These are phyloP conservation scores for Argyrosomus japonicus DNA, from an alignment of 2,113 vertebrate genomes.

Conservation along the genomic window DNA sequence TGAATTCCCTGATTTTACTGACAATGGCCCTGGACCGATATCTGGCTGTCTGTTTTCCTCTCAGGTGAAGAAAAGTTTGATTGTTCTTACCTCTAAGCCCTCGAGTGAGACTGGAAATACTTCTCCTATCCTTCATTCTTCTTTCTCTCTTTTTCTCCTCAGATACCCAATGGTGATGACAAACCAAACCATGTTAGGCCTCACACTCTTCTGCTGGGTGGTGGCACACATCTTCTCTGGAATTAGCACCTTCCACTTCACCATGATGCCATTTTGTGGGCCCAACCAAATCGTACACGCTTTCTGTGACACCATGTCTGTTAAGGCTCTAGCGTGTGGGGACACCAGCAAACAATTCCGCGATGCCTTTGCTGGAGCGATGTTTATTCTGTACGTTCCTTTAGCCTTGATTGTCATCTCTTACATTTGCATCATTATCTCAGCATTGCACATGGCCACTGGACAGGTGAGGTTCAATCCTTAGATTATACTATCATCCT, in stretches of 20 bases:
- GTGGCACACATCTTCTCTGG: conserved; percentile 37
- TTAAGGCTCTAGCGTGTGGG: conserved; percentile 41
- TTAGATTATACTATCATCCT: too few relatives aligned
- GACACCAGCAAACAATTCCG: not conserved
- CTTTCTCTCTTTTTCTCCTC: not conserved
- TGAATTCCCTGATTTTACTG: conserved; percentile 70
- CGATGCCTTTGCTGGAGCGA: not conserved
- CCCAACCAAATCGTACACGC: conserved; percentile 52
- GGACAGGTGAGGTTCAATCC: conserved; percentile 32
- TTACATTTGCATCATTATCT: conserved; percentile 56
- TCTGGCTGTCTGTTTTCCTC: conserved; percentile 65
- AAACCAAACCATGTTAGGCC: conserved; percentile 40
- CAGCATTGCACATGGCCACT: conserved; percentile 62
- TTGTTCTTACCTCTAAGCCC: not conserved
- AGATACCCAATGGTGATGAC: conserved; percentile 64
- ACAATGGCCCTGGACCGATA: conserved; percentile 69
- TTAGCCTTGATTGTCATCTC: conserved; percentile 65
- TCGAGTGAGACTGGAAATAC: not conserved
- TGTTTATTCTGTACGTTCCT: conserved; percentile 63
- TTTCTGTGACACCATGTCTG: conserved; percentile 53
- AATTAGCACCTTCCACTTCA: conserved; percentile 12
- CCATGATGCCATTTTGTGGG: conserved; percentile 53
- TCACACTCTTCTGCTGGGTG: conserved; percentile 53
- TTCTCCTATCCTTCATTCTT: not conserved
- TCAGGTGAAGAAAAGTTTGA: conserved; percentile 36